Percentiles rank a stretch among this genome's conserved stretches.
Conservation (phyloP, 1,140 invertebrate species). For the Oryctes rhinoceros region DNA sequence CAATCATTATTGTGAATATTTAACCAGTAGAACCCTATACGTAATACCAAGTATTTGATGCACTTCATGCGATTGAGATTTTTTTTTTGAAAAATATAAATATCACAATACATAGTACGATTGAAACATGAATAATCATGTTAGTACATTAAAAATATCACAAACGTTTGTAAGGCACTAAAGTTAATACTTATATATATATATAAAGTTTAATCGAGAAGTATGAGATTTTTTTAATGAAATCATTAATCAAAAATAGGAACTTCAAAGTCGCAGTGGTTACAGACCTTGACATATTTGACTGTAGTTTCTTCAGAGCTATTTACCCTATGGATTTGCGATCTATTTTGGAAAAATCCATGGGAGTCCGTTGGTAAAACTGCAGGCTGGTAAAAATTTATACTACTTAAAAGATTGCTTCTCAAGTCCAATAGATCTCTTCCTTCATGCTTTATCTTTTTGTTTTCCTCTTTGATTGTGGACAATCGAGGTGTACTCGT, state of each 20-base stretch:
- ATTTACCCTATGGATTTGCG: constrained; percentile 49
- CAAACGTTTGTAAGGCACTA: constrained; percentile 19
- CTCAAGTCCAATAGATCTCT: constrained; percentile 47
- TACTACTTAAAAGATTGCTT: constrained; percentile 42
- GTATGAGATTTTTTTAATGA: not conserved
- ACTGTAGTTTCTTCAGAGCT: not conserved
- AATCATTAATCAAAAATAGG: constrained; percentile 11
- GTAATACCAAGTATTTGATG: constrained; percentile 12
- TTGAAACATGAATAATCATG: not conserved
- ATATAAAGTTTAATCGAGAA: not conserved
- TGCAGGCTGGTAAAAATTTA: constrained; percentile 27
- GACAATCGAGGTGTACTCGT: not conserved
- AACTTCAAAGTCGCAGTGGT: not conserved
- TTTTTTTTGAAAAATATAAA: constrained; percentile 15
- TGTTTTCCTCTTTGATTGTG: not conserved
- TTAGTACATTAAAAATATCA: constrained; percentile 29
- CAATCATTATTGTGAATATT: not conserved
- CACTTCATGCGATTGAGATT: constrained; percentile 17
- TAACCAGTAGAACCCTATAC: not conserved
- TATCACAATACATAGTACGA: constrained; percentile 7
- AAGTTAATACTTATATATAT: not conserved
- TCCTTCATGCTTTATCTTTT: constrained; percentile 42
- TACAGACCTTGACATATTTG: not conserved
- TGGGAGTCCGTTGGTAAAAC: constrained; percentile 24
- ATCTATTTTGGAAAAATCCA: constrained; percentile 50